Conservation (phyloP, 2,888 invertebrate species). For the Eustalomyia histrio region DNA sequence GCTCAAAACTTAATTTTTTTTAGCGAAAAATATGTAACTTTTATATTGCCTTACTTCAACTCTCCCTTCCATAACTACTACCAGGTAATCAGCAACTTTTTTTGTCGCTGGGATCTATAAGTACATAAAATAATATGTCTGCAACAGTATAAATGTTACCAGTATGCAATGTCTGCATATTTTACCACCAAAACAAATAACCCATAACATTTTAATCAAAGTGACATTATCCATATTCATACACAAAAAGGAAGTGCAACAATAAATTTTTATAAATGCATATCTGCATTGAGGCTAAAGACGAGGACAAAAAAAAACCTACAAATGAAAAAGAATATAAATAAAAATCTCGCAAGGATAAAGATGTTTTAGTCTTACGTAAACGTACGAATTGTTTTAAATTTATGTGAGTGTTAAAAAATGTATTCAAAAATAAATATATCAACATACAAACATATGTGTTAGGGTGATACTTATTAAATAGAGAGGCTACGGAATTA, state of each 20-base stretch:
- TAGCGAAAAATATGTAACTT: too few species aligned
- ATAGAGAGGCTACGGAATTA: too few species aligned
- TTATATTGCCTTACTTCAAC: too few species aligned
- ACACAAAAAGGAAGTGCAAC: slow-evolving; percentile 58
- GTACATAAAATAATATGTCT: not conserved
- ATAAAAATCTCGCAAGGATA: slow-evolving; percentile 50
- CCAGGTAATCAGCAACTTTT: too few species aligned
- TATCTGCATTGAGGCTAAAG: slow-evolving; percentile 47
- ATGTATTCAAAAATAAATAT: not conserved
- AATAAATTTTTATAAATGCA: slow-evolving; percentile 64
- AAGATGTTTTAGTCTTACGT: slow-evolving; percentile 47
- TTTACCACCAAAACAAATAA: slow-evolving; percentile 51
- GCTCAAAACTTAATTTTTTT: too few species aligned
- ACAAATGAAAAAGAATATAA: slow-evolving; percentile 15
- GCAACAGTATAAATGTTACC: slow-evolving; percentile 8
- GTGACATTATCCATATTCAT: slow-evolving; percentile 66
- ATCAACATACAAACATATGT: not conserved
- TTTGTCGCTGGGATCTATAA: too few species aligned
- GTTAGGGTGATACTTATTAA: not conserved
- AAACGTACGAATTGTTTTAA: slow-evolving; percentile 30
- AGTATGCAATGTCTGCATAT: slow-evolving; percentile 30
- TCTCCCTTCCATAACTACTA: too few species aligned
- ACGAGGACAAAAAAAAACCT: slow-evolving; percentile 26
- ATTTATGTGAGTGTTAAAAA: slow-evolving; percentile 48
- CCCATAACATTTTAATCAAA: slow-evolving; percentile 65